phyloP scores from a whole-genome alignment of 2,113 vertebrate species.

The Saimiri boliviensis region DNA sequence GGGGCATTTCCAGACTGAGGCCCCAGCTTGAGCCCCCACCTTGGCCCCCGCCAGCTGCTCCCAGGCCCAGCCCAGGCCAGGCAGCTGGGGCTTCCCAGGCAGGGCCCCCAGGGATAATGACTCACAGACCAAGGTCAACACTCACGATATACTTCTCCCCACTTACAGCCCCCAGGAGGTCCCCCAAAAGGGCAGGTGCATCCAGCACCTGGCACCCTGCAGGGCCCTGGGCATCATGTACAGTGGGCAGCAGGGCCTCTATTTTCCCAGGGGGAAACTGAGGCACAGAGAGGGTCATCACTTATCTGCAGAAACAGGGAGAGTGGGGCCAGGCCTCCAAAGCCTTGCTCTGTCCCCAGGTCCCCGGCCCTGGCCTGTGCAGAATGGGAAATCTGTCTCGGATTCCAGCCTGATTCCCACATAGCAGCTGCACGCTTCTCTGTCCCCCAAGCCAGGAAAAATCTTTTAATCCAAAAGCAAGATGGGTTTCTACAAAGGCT shows the following conservation, averaged over 20 bases:
- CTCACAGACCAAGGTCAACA: not conserved
- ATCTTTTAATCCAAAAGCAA: not conserved
- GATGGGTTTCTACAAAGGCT: not conserved
- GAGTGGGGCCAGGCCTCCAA: not conserved
- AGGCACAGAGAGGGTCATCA: not conserved
- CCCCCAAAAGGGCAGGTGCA: not conserved
- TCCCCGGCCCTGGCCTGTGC: not conserved
- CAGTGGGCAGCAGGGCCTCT: not conserved
- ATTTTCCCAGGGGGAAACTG: not conserved
- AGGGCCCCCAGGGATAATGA: conserved; percentile 47
- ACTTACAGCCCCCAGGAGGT: not conserved
- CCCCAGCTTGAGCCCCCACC: not conserved
- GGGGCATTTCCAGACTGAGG: not conserved
- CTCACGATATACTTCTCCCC: not conserved
- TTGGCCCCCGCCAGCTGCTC: conserved; percentile 24
- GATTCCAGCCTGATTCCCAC: not conserved
- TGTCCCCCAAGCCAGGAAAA: not conserved
- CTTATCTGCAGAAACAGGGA: not conserved
- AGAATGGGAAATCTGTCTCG: too few species aligned
- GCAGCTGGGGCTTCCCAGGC: conserved; percentile 66
- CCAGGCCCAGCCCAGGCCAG: not conserved
- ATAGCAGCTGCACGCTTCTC: not conserved
- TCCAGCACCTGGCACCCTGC: not conserved
- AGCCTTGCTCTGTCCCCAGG: not conserved
- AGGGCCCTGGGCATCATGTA: not conserved